phyloP scores from a whole-genome alignment of 2,888 invertebrate genomes.

The Aleiodes alternator region DNA sequence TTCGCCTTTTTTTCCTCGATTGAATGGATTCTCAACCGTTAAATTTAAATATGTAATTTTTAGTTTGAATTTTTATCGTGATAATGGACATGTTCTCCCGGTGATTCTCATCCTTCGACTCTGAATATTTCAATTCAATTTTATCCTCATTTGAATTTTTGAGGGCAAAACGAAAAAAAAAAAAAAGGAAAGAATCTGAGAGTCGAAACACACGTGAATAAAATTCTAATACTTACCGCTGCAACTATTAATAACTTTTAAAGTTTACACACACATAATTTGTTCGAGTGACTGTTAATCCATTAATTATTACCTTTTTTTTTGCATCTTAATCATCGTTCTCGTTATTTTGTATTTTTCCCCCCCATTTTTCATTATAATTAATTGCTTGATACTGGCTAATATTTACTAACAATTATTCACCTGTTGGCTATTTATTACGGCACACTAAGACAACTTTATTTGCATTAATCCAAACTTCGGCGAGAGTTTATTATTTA shows the following conservation, averaged over 20 bases:
- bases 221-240: constrained; percentile 63
- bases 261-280: constrained; percentile 54
- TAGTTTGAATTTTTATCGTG: constrained; percentile 9
- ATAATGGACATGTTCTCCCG: constrained; percentile 36
- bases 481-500: constrained; percentile 60
- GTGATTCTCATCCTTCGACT: constrained; percentile 10
- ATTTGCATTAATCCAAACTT: constrained; percentile 49
- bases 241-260: constrained; percentile 59
- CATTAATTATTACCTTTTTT: constrained; percentile 36
- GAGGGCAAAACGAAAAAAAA: constrained; percentile 15
- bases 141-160: constrained; percentile 31
- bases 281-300: constrained; percentile 42
- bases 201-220: constrained; percentile 43
- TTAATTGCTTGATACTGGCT: constrained; percentile 56
- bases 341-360: neutral
- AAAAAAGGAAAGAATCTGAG: constrained; percentile 38
- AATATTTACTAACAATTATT: constrained; percentile 61
- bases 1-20: too few relatives aligned
- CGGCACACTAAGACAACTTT: constrained; percentile 60
- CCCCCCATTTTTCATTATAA: constrained; percentile 44
- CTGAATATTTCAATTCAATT: neutral
- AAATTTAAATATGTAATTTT: constrained; percentile 27
- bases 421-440: constrained; percentile 56
- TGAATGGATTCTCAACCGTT: neutral
- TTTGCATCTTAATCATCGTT: constrained; percentile 2